phyloP scores from a whole-genome alignment of 2,888 invertebrate genomes.

The Drosophila infuscata region DNA sequence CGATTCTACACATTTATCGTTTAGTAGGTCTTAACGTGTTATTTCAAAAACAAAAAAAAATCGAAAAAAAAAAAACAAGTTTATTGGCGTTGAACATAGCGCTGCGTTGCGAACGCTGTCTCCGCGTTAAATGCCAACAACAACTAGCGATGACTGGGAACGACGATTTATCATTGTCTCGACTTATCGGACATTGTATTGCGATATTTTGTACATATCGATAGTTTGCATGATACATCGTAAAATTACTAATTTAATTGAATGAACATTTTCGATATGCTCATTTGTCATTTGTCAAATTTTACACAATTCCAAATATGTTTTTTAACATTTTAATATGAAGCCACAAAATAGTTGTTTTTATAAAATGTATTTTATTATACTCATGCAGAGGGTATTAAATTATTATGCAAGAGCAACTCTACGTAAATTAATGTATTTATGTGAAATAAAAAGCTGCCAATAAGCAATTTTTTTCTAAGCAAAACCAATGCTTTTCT shows the following conservation, averaged over 20 bases:
- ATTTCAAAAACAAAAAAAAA: constrained; percentile 57
- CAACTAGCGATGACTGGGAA: constrained; percentile 29
- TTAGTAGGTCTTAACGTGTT: constrained; percentile 51
- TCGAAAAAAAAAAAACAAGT: constrained; percentile 43
- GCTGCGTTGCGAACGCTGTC: constrained; percentile 52
- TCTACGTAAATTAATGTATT: not conserved
- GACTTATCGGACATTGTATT: constrained; percentile 3
- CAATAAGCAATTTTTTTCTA: not conserved
- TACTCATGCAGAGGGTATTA: no score
- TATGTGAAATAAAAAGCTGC: not conserved
- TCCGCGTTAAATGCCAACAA: constrained; percentile 56
- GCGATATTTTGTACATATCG: not conserved
- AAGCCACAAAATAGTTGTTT: not conserved
- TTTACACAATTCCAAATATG: not conserved
- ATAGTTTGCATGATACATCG: not conserved
- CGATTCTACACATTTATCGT: constrained; percentile 39
- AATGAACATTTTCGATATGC: not conserved
- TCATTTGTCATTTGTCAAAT: not conserved
- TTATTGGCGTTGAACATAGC: constrained; percentile 52
- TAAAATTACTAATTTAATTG: not conserved
- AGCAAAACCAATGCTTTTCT: not conserved
- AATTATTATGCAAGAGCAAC: not conserved
- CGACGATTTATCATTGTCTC: constrained; percentile 11
- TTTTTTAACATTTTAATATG: not conserved
- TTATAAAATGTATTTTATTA: no score